A percentile compares a stretch with the other conserved stretches of the same genome.
phyloP scores from a whole-genome alignment of 1,140 invertebrate genomes.

The Choristoneura fumiferana region DNA sequence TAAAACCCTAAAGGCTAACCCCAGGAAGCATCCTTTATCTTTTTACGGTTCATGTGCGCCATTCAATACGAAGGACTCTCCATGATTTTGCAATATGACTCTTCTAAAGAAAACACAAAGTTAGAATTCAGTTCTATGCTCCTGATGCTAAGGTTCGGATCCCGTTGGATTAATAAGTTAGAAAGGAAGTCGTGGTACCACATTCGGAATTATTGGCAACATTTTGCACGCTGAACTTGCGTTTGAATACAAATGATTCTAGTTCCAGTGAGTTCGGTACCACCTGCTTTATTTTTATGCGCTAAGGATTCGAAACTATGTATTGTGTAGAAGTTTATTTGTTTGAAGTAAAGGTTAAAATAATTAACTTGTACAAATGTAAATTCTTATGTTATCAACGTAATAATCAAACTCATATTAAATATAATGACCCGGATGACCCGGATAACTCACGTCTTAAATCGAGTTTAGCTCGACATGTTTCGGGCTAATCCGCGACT shows the following conservation, averaged over 20 bases:
- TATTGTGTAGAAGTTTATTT: too few relatives aligned
- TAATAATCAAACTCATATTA: too few relatives aligned
- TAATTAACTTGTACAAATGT: too few relatives aligned
- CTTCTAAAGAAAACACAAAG: not conserved
- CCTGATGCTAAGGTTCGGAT: not conserved
- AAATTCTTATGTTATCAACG: too few relatives aligned
- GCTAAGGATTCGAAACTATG: conserved; percentile 22
- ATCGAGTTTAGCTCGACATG: too few relatives aligned
- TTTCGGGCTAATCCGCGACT: too few relatives aligned
- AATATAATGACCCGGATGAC: too few relatives aligned
- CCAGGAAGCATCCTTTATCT: conserved; percentile 31
- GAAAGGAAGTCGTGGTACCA: conserved; percentile 1
- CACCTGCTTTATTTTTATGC: conserved; percentile 23
- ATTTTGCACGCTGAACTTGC: conserved; percentile 23
- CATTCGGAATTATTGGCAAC: conserved; percentile 28
- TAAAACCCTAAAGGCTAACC: conserved; percentile 25
- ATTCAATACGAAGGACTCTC: conserved; percentile 32
- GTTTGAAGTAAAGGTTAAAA: too few relatives aligned
- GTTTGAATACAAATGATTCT: conserved; percentile 27
- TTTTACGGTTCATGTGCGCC: conserved; percentile 29
- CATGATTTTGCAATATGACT: conserved; percentile 28
- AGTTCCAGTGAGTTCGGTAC: conserved; percentile 15
- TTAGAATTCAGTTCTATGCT: not conserved
- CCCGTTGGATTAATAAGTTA: not conserved
- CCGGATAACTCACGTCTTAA: too few relatives aligned